Conservation (phyloP, 1,140 invertebrate species). For the Hormaphis cornu region DNA sequence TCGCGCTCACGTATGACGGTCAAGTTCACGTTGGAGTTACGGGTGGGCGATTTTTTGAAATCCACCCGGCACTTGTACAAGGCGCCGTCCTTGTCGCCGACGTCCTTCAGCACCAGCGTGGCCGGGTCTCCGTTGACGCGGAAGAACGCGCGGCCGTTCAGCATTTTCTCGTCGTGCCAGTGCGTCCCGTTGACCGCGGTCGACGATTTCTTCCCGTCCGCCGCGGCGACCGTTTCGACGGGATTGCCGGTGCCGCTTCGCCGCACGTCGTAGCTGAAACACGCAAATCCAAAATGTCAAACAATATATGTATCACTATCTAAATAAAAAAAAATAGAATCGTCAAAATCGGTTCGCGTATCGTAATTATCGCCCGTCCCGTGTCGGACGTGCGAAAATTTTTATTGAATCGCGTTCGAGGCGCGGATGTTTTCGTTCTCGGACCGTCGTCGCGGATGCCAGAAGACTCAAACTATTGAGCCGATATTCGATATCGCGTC, state of each 20-base stretch:
- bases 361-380: too few species aligned
- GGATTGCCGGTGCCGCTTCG: neutral
- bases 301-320: neutral
- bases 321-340: too few species aligned
- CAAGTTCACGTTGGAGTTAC: constrained; percentile 67
- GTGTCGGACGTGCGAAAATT: too few species aligned
- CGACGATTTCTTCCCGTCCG: neutral
- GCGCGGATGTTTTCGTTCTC: too few species aligned
- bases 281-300: neutral
- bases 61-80: constrained; percentile 70
- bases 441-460: too few species aligned
- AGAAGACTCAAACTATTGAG: too few species aligned
- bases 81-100: constrained; percentile 58
- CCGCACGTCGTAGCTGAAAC: constrained; percentile 6
- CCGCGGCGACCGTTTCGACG: neutral
- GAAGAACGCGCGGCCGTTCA: constrained; percentile 49
- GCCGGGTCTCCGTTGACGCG: constrained; percentile 49
- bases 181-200: constrained; percentile 35
- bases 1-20: constrained; percentile 68
- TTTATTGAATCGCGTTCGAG: too few species aligned
- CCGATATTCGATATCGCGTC: too few species aligned
- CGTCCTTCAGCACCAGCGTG: constrained; percentile 53
- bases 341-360: too few species aligned
- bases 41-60: constrained; percentile 68
- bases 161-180: constrained; percentile 47